phyloP scores from a whole-genome alignment of 2,888 invertebrate species.

The Pristionchus arcanus region DNA sequence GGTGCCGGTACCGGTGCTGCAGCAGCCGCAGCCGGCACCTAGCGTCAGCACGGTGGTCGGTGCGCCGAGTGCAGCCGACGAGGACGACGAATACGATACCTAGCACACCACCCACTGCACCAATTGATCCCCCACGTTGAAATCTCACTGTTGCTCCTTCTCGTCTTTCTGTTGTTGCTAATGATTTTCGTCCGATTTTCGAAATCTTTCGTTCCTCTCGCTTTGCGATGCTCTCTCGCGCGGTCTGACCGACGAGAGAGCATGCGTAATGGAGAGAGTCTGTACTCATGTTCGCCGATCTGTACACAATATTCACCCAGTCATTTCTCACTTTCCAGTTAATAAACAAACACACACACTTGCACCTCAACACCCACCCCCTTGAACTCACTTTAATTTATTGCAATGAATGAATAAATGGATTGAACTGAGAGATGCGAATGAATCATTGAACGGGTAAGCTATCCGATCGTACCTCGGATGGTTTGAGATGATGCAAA shows the following conservation, averaged over 20 bases:
- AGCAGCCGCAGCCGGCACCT: slow-evolving; percentile 8
- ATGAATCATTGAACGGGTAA: neutral
- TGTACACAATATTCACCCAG: neutral
- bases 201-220: neutral
- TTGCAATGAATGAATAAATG: neutral
- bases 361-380: neutral
- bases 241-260: slow-evolving; percentile 8
- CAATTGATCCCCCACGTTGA: neutral
- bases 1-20: neutral
- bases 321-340: neutral
- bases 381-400: neutral
- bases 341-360: neutral
- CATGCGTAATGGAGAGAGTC: neutral
- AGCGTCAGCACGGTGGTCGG: neutral
- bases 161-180: neutral
- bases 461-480: neutral
- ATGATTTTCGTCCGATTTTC: neutral
- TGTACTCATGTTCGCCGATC: neutral
- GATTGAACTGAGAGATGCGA: neutral
- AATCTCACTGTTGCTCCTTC: neutral
- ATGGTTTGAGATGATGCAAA: neutral
- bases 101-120: neutral
- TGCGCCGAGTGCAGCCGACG: slow-evolving; percentile 25
- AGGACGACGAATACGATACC: slow-evolving; percentile 51
- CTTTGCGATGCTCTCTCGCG: neutral